These are phyloP conservation scores for Lasioglossum malachurum DNA, from an alignment of 2,888 invertebrate species.

Conservation along the genomic window DNA sequence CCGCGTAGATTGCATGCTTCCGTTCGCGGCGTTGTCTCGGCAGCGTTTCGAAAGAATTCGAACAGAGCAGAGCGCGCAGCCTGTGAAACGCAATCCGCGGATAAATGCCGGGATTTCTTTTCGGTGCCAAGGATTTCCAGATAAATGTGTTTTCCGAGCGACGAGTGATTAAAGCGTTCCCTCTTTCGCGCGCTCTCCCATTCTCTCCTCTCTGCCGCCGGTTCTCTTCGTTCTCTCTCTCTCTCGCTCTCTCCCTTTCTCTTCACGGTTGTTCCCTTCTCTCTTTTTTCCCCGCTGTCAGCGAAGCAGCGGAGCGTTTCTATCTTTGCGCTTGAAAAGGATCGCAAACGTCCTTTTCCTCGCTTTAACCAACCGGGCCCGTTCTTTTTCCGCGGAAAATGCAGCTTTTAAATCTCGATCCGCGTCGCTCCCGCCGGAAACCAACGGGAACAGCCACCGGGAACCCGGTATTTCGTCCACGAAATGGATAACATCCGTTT, in stretches of 20 bases:
- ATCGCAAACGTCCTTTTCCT: constrained; percentile 63
- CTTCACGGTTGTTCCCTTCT: neutral
- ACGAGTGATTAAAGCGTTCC: constrained; percentile 69
- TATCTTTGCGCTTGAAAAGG: constrained; percentile 60
- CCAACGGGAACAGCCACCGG: constrained; percentile 22
- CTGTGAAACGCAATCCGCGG: constrained; percentile 32
- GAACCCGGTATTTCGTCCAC: neutral
- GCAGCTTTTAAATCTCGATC: constrained; percentile 71
- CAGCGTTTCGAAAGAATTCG: constrained; percentile 16
- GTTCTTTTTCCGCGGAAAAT: constrained; percentile 63
- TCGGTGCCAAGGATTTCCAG: constrained; percentile 65
- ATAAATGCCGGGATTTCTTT: constrained; percentile 67
- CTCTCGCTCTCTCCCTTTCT: neutral
- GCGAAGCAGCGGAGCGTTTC: constrained; percentile 49
- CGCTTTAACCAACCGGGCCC: constrained; percentile 52
- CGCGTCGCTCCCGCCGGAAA: constrained; percentile 57
- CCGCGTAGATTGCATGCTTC: neutral
- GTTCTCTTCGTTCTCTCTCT: neutral
- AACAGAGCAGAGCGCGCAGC: constrained; percentile 7
- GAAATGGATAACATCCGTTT: neutral
- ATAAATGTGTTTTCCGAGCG: constrained; percentile 71
- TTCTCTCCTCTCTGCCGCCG: neutral
- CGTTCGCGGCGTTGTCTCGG: constrained; percentile 3
- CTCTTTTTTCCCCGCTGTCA: constrained; percentile 15
- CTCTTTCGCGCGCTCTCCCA: constrained; percentile 16